phyloP scores from a whole-genome alignment of 2,888 invertebrate species.

The Brenthis daphne region DNA sequence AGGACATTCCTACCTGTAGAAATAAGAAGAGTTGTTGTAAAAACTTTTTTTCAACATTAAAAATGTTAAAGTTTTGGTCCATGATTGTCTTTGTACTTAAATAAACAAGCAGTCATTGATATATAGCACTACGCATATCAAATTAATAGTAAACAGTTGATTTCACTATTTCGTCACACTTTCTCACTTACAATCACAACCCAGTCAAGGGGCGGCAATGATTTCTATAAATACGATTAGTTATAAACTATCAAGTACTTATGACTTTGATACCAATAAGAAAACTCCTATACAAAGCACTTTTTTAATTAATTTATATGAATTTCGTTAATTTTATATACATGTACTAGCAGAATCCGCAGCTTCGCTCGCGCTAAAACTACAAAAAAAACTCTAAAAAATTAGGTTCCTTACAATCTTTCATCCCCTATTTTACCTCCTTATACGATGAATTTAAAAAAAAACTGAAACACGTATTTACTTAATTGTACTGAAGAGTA shows the following conservation, averaged over 20 bases:
- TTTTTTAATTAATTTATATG: too few relatives aligned
- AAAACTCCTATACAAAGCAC: too few relatives aligned
- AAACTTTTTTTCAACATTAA: conserved; percentile 56
- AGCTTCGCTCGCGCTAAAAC: too few relatives aligned
- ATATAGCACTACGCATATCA: conserved; percentile 28
- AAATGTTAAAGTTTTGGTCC: conserved; percentile 44
- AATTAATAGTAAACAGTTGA: conserved; percentile 46
- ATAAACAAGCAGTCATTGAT: neutral
- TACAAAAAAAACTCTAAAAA: too few relatives aligned
- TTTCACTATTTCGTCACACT: conserved; percentile 68
- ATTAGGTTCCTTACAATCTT: too few relatives aligned
- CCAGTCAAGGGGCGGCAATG: neutral
- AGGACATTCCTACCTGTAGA: conserved; percentile 65
- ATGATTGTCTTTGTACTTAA: conserved; percentile 30
- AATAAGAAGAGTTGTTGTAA: conserved; percentile 56
- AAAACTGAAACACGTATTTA: too few relatives aligned
- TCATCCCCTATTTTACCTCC: too few relatives aligned
- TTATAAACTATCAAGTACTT: neutral
- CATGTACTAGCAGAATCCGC: too few relatives aligned
- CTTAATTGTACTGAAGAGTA: too few relatives aligned
- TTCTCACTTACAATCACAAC: conserved; percentile 45
- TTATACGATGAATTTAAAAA: too few relatives aligned
- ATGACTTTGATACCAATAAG: too few relatives aligned
- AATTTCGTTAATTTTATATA: too few relatives aligned
- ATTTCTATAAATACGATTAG: conserved; percentile 4